Evolutionary conservation across 2,797 vertebrate genomes (phyloP), one percentile per base, ranked within the genome.

Genomic region (Mormyrus proboscirostris): DNA sequence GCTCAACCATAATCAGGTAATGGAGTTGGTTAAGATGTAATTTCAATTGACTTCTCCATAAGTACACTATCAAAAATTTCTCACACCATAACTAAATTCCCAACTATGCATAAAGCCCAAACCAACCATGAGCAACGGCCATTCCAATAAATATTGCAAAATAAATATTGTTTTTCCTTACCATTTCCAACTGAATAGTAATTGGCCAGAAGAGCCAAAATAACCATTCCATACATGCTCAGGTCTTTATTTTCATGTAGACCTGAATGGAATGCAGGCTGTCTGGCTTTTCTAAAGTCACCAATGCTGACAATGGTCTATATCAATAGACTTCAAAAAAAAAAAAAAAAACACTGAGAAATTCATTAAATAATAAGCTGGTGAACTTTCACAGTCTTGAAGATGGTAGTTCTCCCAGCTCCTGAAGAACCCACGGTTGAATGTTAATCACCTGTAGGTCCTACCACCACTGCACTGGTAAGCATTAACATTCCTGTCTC

Each of bases 371-470:
- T n/a, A 84, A 85, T 51, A 47, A 85, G 44, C 83, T 25, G 19
- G 90, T 90, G 88, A 90, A 90, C 86, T 76, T 87, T 65, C 73
- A 89, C 73, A 49, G 49, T 62, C n/a, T 91, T 86, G 90, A 92
- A 87, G 91, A 92, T 73, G 59, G 57, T 55, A 19, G 33, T 57
- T 83, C 38, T 22, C 49, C 29, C 16, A 38, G 50, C 76, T 83
- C 9, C 88, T 57, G 51, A 83, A 47, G 76, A 50, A 38, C 88
- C 49, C 76, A 22, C 44, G 25, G 79, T n/a, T 65, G 69, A 86
- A 89, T 33, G 47, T 82, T 49, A 85, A 85, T 84, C 51, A 85
- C 88, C 82, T 89, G 38, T 62, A 65, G 83, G 82, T 89, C 59
- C 88, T 76, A 76, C 69, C 44, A 50, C 55, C 38, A 85, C 57